phyloP scores from a whole-genome alignment of 2,113 vertebrate genomes.

The Macquaria australasica region DNA sequence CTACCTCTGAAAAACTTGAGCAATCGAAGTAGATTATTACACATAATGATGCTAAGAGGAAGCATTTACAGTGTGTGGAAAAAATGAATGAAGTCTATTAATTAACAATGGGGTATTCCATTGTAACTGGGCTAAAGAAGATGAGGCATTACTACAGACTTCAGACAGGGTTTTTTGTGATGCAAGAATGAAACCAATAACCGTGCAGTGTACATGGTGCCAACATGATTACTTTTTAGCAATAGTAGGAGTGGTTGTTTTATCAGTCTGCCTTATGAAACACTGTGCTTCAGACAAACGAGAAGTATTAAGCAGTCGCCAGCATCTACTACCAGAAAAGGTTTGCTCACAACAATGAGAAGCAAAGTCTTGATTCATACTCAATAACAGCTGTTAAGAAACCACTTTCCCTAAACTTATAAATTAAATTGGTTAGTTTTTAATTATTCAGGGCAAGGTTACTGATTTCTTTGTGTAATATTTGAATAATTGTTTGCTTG shows the following conservation, averaged over 20 bases:
- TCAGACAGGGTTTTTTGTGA: background rate
- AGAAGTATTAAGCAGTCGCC: background rate
- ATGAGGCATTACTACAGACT: background rate
- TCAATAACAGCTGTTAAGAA: background rate
- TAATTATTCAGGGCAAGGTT: background rate
- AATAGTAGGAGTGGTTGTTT: background rate
- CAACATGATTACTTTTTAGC: background rate
- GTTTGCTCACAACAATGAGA: background rate
- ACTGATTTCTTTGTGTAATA: background rate
- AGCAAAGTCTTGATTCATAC: background rate
- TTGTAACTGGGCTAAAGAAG: background rate
- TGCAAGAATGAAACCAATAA: background rate
- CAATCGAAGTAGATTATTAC: background rate
- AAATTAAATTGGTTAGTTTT: background rate
- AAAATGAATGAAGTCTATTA: background rate
- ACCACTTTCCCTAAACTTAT: background rate
- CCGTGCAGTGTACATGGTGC: background rate
- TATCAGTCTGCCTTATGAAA: background rate
- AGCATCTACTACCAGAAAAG: background rate
- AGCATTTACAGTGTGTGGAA: background rate
- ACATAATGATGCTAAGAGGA: background rate
- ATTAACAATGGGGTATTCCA: background rate
- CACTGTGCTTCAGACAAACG: background rate
- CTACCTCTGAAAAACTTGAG: background rate
- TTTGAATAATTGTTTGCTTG: background rate